A percentile compares a stretch with the other conserved stretches of the same genome.
Conservation (phyloP, 2,113 vertebrate species). For the Phrynosoma blainvillii region DNA sequence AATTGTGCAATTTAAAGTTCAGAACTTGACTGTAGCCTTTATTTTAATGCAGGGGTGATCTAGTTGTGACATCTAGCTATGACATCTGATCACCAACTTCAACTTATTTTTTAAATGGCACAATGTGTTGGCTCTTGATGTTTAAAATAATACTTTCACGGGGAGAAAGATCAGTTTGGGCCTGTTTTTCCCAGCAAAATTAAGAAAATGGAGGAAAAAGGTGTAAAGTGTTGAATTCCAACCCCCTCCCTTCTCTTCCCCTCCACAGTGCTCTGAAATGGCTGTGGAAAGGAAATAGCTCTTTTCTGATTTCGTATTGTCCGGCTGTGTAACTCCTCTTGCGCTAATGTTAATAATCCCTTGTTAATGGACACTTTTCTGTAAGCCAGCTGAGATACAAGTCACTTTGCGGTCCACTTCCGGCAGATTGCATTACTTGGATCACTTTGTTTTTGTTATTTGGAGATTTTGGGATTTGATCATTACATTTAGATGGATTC, state of each 20-base stretch:
- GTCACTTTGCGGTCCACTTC: slow-evolving; percentile 72
- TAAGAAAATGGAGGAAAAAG: neutral
- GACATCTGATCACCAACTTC: neutral
- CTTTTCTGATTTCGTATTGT: slow-evolving; percentile 70
- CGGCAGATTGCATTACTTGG: slow-evolving; percentile 76
- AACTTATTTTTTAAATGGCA: neutral
- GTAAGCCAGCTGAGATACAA: slow-evolving; percentile 76
- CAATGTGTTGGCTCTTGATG: neutral
- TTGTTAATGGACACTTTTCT: slow-evolving; percentile 78
- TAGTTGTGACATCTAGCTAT: too few relatives aligned
- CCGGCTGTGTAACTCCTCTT: slow-evolving; percentile 68
- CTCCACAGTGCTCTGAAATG: neutral
- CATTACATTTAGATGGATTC: slow-evolving; percentile 71
- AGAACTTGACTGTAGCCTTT: too few relatives aligned
- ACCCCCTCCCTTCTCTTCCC: neutral
- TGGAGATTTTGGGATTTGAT: slow-evolving; percentile 79
- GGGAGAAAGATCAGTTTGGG: too few relatives aligned
- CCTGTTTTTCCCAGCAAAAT: neutral
- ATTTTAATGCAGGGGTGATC: too few relatives aligned
- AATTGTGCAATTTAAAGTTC: too few relatives aligned
- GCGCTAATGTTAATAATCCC: slow-evolving; percentile 74
- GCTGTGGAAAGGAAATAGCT: neutral
- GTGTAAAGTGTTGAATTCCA: neutral
- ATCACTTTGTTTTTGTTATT: slow-evolving; percentile 82
- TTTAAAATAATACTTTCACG: neutral